Conservation (phyloP, 1,140 invertebrate species). For the Drosophila funebris region DNA sequence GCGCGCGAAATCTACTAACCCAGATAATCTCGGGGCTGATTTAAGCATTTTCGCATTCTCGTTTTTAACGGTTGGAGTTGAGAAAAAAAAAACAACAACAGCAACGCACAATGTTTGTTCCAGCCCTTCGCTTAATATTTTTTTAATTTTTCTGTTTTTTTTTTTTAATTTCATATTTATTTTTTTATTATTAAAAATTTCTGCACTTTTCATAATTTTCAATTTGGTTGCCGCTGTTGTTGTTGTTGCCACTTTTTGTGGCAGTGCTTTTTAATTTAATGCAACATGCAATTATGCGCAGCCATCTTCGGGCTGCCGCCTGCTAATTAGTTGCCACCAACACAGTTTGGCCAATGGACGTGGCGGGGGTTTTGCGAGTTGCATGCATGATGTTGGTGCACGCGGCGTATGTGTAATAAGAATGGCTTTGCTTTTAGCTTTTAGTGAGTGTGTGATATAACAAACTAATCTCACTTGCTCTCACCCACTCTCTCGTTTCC, state of each 20-base stretch:
- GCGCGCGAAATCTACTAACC: conserved; percentile 66
- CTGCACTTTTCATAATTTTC: conserved; percentile 52
- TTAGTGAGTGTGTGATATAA: not conserved
- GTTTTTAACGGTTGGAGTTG: conserved; percentile 31
- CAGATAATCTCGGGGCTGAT: conserved; percentile 62
- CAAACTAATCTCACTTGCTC: not conserved
- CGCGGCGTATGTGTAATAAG: conserved; percentile 39
- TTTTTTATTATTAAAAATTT: conserved; percentile 22
- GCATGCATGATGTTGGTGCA: not conserved
- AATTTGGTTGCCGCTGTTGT: conserved; percentile 31
- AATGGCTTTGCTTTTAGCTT: conserved; percentile 11
- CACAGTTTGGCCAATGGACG: not conserved
- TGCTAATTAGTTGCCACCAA: conserved; percentile 38
- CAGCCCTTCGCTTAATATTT: not conserved
- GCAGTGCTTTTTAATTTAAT: conserved; percentile 47
- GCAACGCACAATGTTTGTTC: conserved; percentile 14
- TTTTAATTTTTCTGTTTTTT: not conserved
- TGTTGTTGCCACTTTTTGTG: conserved; percentile 6
- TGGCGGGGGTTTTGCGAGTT: not conserved
- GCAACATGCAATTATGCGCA: conserved; percentile 53
- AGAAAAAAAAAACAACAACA: not conserved
- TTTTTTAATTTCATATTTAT: not conserved
- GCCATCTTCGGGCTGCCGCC: conserved; percentile 46
- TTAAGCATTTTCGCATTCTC: conserved; percentile 52
- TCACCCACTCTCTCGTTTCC: not conserved